Conservation (phyloP, 2,113 vertebrate species). For the Rhegmatorhina hoffmannsi region DNA sequence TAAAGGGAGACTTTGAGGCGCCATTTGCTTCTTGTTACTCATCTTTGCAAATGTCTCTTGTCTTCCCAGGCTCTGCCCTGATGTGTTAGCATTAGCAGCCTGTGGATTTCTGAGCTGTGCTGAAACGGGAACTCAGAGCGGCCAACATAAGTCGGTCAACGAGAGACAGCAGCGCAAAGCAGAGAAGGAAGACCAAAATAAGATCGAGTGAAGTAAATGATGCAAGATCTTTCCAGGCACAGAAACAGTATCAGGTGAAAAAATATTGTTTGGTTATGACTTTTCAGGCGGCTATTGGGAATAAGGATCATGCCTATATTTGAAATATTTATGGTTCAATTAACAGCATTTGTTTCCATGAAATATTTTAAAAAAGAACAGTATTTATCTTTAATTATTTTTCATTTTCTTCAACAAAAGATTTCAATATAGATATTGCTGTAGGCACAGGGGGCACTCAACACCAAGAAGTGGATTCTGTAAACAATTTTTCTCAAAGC, state of each 20-base stretch:
- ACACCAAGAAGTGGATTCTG: slow-evolving; percentile 46
- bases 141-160: not conserved
- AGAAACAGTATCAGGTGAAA: slow-evolving; percentile 14
- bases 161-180: not conserved
- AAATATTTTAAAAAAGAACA: slow-evolving; percentile 38
- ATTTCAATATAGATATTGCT: slow-evolving; percentile 63
- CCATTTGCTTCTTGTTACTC: slow-evolving; percentile 51
- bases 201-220: not conserved
- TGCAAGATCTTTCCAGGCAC: not conserved
- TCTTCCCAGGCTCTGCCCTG: slow-evolving; percentile 61
- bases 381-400: slow-evolving; percentile 58
- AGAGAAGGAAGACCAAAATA: slow-evolving; percentile 17
- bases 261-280: not conserved
- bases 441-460: slow-evolving; percentile 29
- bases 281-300: not conserved
- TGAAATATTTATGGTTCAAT: slow-evolving; percentile 19
- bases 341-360: not conserved
- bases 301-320: not conserved
- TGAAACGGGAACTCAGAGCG: not conserved
- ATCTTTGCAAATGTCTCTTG: slow-evolving; percentile 52
- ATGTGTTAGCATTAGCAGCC: slow-evolving; percentile 17
- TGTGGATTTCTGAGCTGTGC: not conserved
- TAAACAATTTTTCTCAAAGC: slow-evolving; percentile 75
- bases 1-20: slow-evolving; percentile 55
- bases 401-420: slow-evolving; percentile 54